phyloP scores from a whole-genome alignment of 2,888 invertebrate species.

The Sinhomidia bicolor region DNA sequence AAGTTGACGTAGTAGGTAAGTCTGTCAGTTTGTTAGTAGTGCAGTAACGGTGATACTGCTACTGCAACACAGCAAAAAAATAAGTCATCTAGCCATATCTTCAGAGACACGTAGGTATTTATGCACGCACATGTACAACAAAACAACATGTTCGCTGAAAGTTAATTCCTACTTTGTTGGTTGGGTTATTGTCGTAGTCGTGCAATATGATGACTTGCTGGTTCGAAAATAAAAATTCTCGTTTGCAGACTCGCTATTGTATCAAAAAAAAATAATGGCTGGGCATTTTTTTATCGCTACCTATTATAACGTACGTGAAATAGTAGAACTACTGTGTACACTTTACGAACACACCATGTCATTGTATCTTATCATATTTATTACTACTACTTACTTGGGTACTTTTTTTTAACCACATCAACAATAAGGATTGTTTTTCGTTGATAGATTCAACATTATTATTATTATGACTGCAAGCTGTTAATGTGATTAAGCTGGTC shows the following conservation, averaged over 20 bases:
- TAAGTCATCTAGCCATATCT: background rate
- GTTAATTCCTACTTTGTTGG: background rate
- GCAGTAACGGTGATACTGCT: background rate
- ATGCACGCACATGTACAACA: background rate
- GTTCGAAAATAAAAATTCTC: background rate
- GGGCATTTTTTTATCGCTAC: background rate
- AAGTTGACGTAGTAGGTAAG: background rate
- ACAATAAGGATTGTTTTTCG: too few relatives aligned
- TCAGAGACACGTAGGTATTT: background rate
- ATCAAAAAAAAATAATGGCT: too few relatives aligned
- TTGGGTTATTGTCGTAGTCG: conserved; percentile 3
- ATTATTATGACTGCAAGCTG: too few relatives aligned
- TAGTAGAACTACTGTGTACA: background rate
- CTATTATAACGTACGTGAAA: background rate
- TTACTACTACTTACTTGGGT: too few relatives aligned
- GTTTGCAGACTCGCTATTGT: background rate
- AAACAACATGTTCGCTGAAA: background rate
- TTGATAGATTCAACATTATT: too few relatives aligned
- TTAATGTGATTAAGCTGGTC: too few relatives aligned
- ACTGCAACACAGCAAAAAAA: background rate
- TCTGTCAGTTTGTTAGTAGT: background rate
- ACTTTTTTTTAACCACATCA: too few relatives aligned
- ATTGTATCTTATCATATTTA: too few relatives aligned
- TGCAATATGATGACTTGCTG: background rate
- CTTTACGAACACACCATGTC: too few relatives aligned